phyloP scores from a whole-genome alignment of 2,888 invertebrate genomes.

The Tromatobia lineatoria region DNA sequence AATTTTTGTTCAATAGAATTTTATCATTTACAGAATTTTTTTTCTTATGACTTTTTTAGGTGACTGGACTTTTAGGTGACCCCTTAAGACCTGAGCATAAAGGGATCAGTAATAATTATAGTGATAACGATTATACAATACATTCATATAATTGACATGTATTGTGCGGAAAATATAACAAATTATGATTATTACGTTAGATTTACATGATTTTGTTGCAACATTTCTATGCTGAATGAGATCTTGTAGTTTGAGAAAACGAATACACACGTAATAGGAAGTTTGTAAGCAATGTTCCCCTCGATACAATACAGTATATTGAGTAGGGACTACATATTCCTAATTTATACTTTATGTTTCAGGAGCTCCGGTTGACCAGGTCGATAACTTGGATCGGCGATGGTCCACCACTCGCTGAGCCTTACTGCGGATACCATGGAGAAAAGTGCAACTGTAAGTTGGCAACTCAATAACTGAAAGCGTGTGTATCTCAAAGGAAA shows the following conservation, averaged over 20 bases:
- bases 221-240: too few relatives aligned
- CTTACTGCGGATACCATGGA: constrained; percentile 95
- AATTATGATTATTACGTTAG: too few relatives aligned
- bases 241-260: not conserved
- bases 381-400: constrained; percentile 93
- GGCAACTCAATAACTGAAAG: constrained; percentile 31
- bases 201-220: too few relatives aligned
- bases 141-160: too few relatives aligned
- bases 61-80: too few relatives aligned
- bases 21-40: too few relatives aligned
- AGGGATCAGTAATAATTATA: too few relatives aligned
- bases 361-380: constrained; percentile 92
- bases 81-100: too few relatives aligned
- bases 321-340: constrained; percentile 1
- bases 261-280: not conserved
- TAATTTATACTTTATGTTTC: constrained; percentile 74
- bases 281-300: not conserved
- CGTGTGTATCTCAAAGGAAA: not conserved
- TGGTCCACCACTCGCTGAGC: constrained; percentile 93
- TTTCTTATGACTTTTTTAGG: too few relatives aligned
- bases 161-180: too few relatives aligned
- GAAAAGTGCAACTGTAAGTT: constrained; percentile 96
- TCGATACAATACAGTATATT: not conserved
- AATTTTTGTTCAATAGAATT: too few relatives aligned
- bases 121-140: too few relatives aligned